Evolutionary conservation across 2,113 vertebrate genomes (phyloP).

Genomic region (Sarotherodon lohbergeri): DNA sequence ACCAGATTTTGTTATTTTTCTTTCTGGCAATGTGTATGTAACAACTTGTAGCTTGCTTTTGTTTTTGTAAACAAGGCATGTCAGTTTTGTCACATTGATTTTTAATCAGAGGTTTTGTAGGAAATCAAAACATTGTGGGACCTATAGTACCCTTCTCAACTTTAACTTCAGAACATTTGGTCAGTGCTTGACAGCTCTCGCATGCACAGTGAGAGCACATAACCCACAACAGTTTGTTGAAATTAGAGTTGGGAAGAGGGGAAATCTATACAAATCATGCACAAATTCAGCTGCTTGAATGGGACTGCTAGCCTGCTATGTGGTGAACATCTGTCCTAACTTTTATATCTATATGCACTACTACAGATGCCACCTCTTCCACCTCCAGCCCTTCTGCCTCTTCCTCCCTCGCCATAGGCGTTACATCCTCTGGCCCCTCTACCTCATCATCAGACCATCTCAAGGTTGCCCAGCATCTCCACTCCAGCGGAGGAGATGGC

Average conservation of each 20-base stretch:
- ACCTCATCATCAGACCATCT: slow-evolving; percentile 92
- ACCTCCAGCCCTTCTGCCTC: slow-evolving; percentile 82
- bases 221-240: slow-evolving; percentile 51
- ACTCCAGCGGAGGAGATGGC: slow-evolving; percentile 82
- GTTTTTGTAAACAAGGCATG: slow-evolving; percentile 76
- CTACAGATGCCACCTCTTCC: slow-evolving; percentile 96
- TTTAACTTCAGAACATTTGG: slow-evolving; percentile 68
- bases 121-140: slow-evolving; percentile 64
- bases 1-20: slow-evolving; percentile 62
- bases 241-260: slow-evolving; percentile 72
- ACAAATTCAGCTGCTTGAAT: slow-evolving; percentile 82
- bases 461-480: slow-evolving; percentile 89
- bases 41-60: slow-evolving; percentile 71
- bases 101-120: slow-evolving; percentile 56
- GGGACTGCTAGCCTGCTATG: slow-evolving; percentile 95
- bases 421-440: slow-evolving; percentile 86
- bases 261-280: slow-evolving; percentile 67
- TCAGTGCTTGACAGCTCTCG: slow-evolving; percentile 64
- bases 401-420: slow-evolving; percentile 92
- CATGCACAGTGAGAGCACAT: slow-evolving; percentile 69
- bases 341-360: slow-evolving; percentile 82
- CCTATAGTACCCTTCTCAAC: slow-evolving; percentile 70
- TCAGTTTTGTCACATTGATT: slow-evolving; percentile 70
- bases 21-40: slow-evolving; percentile 74
- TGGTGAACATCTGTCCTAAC: slow-evolving; percentile 79